These are phyloP conservation scores for Sebastes kiyomatsui DNA, from an alignment of 2,797 vertebrate species.

Conservation along the genomic window DNA sequence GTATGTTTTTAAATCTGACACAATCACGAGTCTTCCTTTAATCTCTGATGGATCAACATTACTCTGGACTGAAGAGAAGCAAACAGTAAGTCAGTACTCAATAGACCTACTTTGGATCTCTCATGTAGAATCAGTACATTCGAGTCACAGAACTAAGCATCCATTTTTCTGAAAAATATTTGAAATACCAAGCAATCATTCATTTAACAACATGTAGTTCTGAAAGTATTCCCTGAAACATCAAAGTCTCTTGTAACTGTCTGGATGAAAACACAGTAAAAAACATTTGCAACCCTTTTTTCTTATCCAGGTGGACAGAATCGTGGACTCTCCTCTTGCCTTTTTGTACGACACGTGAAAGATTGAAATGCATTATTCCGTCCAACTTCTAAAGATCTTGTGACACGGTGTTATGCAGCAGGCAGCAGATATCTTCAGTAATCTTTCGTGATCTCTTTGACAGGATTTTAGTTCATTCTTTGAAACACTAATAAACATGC, in stretches of 20 bases:
- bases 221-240: background rate
- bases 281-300: background rate
- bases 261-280: background rate
- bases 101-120: background rate
- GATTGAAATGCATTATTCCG: background rate
- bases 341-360: background rate
- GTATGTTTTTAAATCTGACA: background rate
- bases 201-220: background rate
- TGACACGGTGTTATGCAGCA: background rate
- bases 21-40: background rate
- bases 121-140: background rate
- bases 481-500: background rate
- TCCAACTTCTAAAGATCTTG: background rate
- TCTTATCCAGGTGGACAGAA: background rate
- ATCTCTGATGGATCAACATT: background rate
- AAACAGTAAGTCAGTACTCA: background rate
- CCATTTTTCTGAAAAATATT: background rate
- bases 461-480: slow-evolving; percentile 11
- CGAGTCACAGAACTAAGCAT: background rate
- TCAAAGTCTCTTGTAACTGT: background rate
- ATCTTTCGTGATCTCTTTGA: background rate
- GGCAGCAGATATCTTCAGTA: background rate
- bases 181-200: background rate
- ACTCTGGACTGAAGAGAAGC: background rate
- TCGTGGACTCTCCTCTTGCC: background rate